Base-by-base conservation (phyloP, 2,113 vertebrate genomes). In the Macroglossus sobrinus region DNA sequence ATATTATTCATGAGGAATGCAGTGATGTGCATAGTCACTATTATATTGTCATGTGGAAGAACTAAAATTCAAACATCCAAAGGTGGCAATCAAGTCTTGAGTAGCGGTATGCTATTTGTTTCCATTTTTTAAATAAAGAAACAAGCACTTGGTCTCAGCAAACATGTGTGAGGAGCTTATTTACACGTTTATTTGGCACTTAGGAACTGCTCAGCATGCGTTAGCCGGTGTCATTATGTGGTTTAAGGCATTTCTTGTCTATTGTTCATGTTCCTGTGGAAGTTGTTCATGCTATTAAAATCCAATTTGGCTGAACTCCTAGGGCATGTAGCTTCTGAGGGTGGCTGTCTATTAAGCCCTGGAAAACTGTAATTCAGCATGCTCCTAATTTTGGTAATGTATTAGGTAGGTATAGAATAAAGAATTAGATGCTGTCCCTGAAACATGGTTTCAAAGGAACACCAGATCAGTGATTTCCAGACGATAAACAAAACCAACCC, bases 401-500 rank as follows among this genome's bases (percentile, higher is more conserved):
- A 6, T 59, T 75, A 69, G 28, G 24, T 84, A 12, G 38, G 26
- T 45, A 69, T 28, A 45, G 24, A 50, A n/a, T 30, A 80, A 63
- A 93, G 71, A 38, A 74, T 95, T 81, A 59, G 22, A 47, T 61
- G 33, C 50, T 38, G 18, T 71, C 9, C 3, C 53, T 93, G 43
- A 50, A 50, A 50, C 19, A 75, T 81, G n/a, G 26, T 72, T 18
- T 45, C n/a, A 30, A 50, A 7, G 53, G 24, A 92, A 35, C 33
- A 74, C 1, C 28, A 95, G 76, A 61, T 87, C 53, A 86, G 76
- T 79, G 35, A 80, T 94, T 95, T 94, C 55, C 43, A 72, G 81
- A 63, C 95, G 96, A 84, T 38, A 91, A 91, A 92, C 15, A 93
- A 55, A 74, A 68, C 7, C 68, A 59, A 72, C 40, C 81, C 82